These are phyloP conservation scores for Siniperca obscura DNA, from an alignment of 2,797 vertebrate genomes.

Conservation along the genomic window DNA sequence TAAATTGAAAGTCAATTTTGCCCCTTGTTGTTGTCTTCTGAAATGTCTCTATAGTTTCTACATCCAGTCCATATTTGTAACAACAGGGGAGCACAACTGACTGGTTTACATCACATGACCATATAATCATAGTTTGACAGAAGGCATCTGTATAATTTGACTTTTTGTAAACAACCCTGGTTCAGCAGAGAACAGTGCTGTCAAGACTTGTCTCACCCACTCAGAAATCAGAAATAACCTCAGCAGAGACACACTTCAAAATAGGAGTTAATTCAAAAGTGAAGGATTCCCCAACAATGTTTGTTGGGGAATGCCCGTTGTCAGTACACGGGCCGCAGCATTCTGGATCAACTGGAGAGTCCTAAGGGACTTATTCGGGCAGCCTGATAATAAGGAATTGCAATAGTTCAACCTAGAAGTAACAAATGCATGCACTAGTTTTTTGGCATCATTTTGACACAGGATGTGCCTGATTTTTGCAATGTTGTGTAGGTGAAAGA, in stretches of 20 bases:
- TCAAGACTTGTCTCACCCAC: not conserved
- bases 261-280: not conserved
- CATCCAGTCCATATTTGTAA: not conserved
- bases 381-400: too few relatives aligned
- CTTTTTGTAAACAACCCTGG: slow-evolving; percentile 2
- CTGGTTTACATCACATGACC: not conserved
- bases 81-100: not conserved
- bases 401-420: too few relatives aligned
- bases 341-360: too few relatives aligned
- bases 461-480: too few relatives aligned
- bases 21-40: not conserved
- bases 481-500: too few relatives aligned
- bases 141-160: slow-evolving; percentile 1
- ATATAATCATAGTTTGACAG: slow-evolving; percentile 17
- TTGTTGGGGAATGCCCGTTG: not conserved
- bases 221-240: not conserved
- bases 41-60: not conserved
- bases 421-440: too few relatives aligned
- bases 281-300: not conserved
- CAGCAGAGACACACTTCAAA: not conserved
- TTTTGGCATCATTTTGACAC: too few relatives aligned
- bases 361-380: too few relatives aligned
- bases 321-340: too few relatives aligned
- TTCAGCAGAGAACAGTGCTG: not conserved
- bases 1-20: not conserved